Conservation (phyloP, 2,888 invertebrate species). For the Miltochrista miniata region DNA sequence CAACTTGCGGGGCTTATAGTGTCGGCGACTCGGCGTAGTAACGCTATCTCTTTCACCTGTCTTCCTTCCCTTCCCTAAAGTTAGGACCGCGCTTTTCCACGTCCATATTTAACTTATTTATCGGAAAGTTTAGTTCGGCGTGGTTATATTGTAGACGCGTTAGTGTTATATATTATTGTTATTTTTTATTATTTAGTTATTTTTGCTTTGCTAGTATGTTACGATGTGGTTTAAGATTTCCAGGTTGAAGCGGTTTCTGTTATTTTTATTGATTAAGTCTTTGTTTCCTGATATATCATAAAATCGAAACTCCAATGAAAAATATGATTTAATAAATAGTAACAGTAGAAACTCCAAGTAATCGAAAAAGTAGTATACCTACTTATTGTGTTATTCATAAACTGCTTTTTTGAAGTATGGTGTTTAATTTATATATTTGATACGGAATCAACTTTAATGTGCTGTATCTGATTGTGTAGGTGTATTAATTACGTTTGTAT, state of each 20-base stretch:
- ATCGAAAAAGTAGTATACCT: neutral
- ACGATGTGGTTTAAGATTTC: slow-evolving; percentile 12
- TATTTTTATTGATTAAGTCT: no score
- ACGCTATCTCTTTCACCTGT: neutral
- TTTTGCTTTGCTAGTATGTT: slow-evolving; percentile 42
- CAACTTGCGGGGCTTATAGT: no score
- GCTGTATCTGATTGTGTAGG: neutral
- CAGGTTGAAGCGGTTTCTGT: neutral
- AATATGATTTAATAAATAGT: no score
- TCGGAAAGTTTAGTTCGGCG: slow-evolving; percentile 7
- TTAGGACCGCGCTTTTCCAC: neutral
- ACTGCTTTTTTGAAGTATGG: no score
- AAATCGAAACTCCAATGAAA: slow-evolving; percentile 2
- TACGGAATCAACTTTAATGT: neutral
- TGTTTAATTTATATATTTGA: neutral
- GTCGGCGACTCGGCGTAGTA: no score
- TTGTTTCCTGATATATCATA: neutral
- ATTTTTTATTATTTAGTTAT: slow-evolving; percentile 14
- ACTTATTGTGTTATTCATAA: no score
- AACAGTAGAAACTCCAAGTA: slow-evolving; percentile 1
- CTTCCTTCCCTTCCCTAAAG: slow-evolving; percentile 1
- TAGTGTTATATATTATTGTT: slow-evolving; percentile 5
- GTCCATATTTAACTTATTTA: slow-evolving; percentile 3
- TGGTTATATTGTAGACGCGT: slow-evolving; percentile 17
- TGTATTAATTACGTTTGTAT: no score